These are phyloP conservation scores for Stenoptilia bipunctidactyla DNA, from an alignment of 2,888 invertebrate genomes.

Conservation along the genomic window DNA sequence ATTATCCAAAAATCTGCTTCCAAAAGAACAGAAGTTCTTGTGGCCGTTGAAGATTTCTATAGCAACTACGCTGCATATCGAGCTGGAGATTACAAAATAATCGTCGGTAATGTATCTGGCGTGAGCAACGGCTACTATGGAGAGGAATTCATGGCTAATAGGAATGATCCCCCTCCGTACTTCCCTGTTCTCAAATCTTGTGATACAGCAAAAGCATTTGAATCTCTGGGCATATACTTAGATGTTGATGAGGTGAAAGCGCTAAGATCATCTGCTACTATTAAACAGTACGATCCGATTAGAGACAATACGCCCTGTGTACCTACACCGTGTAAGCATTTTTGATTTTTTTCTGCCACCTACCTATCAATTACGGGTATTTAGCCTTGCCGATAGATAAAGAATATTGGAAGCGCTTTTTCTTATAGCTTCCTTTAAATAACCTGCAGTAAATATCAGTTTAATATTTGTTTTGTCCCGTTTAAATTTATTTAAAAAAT, in stretches of 20 bases:
- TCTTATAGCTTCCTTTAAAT: no score
- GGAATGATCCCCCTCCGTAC: constrained; percentile 38
- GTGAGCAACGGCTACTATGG: constrained; percentile 48
- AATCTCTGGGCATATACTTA: constrained; percentile 35
- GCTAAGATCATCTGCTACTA: constrained; percentile 33
- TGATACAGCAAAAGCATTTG: constrained; percentile 37
- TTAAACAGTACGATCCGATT: constrained; percentile 38
- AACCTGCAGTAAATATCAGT: no score
- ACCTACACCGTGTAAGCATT: constrained; percentile 45
- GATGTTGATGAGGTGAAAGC: constrained; percentile 29
- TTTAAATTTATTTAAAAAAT: no score
- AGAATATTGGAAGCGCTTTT: no score
- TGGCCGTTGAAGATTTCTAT: constrained; percentile 71
- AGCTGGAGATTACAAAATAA: constrained; percentile 74
- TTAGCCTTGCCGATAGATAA: no score
- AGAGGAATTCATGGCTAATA: constrained; percentile 35
- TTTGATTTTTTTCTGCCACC: no score
- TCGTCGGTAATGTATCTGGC: constrained; percentile 67
- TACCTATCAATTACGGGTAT: no score
- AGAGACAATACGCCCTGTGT: constrained; percentile 39
- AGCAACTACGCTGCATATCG: constrained; percentile 66
- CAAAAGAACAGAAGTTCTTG: constrained; percentile 66
- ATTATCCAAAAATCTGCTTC: constrained; percentile 57
- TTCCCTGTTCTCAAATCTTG: constrained; percentile 32
- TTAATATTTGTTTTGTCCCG: no score